These are phyloP conservation scores for Rhabditophanes sp. DNA, from an alignment of 2,888 invertebrate species.

Conservation along the genomic window DNA sequence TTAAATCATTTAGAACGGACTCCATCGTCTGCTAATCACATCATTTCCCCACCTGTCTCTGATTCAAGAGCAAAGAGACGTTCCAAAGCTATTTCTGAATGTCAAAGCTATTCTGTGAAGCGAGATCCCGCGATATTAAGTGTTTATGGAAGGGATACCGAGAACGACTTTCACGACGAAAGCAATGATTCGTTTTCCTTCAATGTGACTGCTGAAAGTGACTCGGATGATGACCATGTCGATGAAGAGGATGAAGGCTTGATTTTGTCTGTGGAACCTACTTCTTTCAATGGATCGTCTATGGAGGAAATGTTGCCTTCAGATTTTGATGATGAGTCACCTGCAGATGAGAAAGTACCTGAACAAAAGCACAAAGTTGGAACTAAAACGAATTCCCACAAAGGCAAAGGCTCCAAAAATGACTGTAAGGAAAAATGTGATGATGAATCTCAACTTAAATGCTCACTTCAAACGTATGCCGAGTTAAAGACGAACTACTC, in stretches of 20 bases:
- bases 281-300: background rate
- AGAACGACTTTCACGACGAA: too few species aligned
- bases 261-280: slow-evolving; percentile 7
- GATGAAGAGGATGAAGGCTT: slow-evolving; percentile 13
- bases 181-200: too few species aligned
- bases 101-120: too few species aligned
- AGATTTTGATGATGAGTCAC: too few species aligned
- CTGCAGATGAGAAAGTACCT: too few species aligned
- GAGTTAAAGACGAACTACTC: too few species aligned
- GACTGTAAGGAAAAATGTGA: background rate
- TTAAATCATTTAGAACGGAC: slow-evolving; percentile 4
- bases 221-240: slow-evolving; percentile 9
- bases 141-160: too few species aligned
- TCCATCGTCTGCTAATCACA: background rate
- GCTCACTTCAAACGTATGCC: too few species aligned
- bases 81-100: slow-evolving; percentile 1
- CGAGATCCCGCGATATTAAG: too few species aligned
- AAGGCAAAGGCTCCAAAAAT: slow-evolving; percentile 6
- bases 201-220: too few species aligned
- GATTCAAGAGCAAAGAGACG: slow-evolving; percentile 2
- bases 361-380: slow-evolving; percentile 9
- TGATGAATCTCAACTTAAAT: too few species aligned
- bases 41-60: background rate
- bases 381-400: slow-evolving; percentile 8
- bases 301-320: too few species aligned